phyloP scores from a whole-genome alignment of 2,888 invertebrate genomes.

The Stenotaenia linearis region DNA sequence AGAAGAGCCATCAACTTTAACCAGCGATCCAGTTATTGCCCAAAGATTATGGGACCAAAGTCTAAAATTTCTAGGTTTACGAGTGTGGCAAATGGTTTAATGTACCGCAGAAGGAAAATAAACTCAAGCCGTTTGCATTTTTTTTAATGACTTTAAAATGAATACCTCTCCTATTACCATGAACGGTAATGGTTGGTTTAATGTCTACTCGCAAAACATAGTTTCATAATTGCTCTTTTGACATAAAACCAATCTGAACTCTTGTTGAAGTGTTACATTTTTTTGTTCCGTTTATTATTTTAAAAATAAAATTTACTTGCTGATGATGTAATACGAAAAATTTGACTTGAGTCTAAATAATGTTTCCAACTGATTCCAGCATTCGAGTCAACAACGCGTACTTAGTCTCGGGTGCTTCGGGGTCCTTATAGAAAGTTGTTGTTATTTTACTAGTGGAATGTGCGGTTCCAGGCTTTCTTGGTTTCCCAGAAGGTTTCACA shows the following conservation, averaged over 20 bases:
- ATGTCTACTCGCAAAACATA: neutral
- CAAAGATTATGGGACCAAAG: neutral
- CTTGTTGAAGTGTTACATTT: neutral
- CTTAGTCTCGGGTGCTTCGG: neutral
- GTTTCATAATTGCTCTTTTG: neutral
- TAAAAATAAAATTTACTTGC: too few relatives aligned
- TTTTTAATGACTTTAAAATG: neutral
- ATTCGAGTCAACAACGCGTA: neutral
- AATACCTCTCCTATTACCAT: neutral
- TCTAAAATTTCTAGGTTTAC: neutral
- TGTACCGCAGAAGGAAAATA: too few relatives aligned
- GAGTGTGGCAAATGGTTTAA: too few relatives aligned
- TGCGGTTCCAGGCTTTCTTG: neutral
- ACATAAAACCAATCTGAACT: neutral
- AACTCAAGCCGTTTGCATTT: too few relatives aligned
- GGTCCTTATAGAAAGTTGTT: neutral
- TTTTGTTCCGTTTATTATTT: neutral
- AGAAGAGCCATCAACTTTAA: neutral
- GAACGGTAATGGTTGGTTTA: neutral
- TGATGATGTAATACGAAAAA: too few relatives aligned
- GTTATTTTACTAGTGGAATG: neutral
- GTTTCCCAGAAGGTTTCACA: neutral
- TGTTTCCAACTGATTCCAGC: neutral
- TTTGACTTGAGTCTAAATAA: neutral
- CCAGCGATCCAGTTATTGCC: neutral